Evolutionary conservation across 2,113 vertebrate genomes (phyloP), one percentile per base, ranked within the genome.

Genomic region (Pseudolaguvia tuberculata): DNA sequence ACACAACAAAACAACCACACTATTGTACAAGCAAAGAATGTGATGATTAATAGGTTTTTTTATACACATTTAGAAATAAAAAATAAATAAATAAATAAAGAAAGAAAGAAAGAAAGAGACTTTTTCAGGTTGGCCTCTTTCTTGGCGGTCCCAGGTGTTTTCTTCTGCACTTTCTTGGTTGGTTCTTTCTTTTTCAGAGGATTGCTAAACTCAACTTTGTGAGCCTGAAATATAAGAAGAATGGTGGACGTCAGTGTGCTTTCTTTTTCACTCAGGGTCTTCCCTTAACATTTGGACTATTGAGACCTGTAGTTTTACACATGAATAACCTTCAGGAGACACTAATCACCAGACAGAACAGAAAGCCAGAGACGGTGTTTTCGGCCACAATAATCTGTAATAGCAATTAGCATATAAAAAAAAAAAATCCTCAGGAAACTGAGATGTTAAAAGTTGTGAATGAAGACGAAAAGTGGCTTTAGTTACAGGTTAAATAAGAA

Each of bases 151-250:
- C 81, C 79, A 0, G 82, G 75, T 50, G 58, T 52, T 71, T 84
- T 87, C 63, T 80, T 80, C 56, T 56, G 81, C 5, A 70, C 21
- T 63, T 80, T 83, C 82, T 90, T 89, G 1, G 6, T 13, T 0
- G 42, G 0, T 0, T 75, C 84, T 61, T 86, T 90, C 81, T 87
- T 90, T 76, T 79, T 86, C 21, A 86, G 84, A 0, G 87, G 89
- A 20, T 90, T 67, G 77, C 85, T 87, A 77, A 91, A 61, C 55
- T 77, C 75, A 83, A 89, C 79, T 59, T 89, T 90, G 52, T 86
- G 86, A 69, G 88, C 89, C 89, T 91, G 50, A 50, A 82, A 65
- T 9, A 69, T 23, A 75, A 65, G 20, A 9, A 21, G n/a, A 63
- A n/a, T 2, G 5, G n/a, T 9, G 48, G 27, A 20, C 18, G 13